Conservation (phyloP, 2,113 vertebrate genomes). For the Rhynchomys soricoides region DNA sequence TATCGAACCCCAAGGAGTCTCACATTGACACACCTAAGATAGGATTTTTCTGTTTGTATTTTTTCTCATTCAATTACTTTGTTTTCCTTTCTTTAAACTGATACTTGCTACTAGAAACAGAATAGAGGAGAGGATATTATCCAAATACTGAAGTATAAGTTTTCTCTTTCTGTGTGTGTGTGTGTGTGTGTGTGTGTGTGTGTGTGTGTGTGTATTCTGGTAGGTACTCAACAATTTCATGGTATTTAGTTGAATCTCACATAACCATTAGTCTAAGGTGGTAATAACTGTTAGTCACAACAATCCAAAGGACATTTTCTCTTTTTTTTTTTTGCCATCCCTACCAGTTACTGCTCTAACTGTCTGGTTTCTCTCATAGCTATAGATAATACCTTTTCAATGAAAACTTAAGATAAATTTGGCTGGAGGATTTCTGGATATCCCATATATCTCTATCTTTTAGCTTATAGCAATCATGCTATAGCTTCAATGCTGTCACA, state of each 20-base stretch:
- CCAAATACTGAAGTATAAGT: neutral
- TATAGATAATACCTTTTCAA: too few relatives aligned
- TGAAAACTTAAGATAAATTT: neutral
- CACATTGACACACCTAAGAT: neutral
- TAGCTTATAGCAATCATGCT: neutral
- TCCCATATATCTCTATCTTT: neutral
- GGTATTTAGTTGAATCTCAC: neutral
- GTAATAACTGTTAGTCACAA: neutral
- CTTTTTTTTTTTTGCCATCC: too few relatives aligned
- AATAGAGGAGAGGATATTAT: neutral
- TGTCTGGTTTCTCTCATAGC: neutral
- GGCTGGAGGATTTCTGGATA: neutral
- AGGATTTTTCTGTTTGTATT: neutral
- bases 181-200: too few relatives aligned
- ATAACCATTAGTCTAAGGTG: too few relatives aligned
- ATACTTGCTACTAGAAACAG: neutral
- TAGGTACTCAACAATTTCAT: neutral
- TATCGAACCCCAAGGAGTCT: too few relatives aligned
- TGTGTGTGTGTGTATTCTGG: neutral
- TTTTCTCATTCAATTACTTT: neutral
- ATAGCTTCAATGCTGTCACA: too few relatives aligned
- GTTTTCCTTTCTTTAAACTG: neutral
- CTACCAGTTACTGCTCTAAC: too few relatives aligned
- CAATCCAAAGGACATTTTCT: neutral
- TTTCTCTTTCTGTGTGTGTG: neutral